Base-by-base conservation (phyloP, 2,888 invertebrate genomes). In the Capitulum mitella region DNA sequence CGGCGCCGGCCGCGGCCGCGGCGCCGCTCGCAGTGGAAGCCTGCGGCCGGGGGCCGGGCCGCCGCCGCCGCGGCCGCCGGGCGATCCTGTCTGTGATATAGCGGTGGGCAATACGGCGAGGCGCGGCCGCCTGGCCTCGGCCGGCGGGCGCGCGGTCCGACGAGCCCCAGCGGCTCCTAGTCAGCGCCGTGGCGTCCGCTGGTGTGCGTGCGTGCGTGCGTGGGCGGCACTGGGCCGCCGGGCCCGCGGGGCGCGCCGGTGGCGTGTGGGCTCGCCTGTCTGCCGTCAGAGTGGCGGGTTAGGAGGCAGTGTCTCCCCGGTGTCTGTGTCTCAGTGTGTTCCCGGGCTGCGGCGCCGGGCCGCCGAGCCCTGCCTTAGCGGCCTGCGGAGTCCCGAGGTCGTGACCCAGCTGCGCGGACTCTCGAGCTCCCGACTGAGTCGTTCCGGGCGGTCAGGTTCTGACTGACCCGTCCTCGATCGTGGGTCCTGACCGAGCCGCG, bases 51-150 rank as follows among this genome's bases (percentile, higher is more conserved):
- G 54, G 26, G 6, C 19, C 12, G 54, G 8, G 54, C 54, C 6
- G n/a, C 12, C 10, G 54, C n/a, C 54, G n/a, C 54, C 26, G 14
- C 32, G 40, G 19, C 22, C 19, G 70, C 6, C n/a, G 70, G 40
- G 26, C 37, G 22, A 40, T 70, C 40, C 26, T 70, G 58, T 70
- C 70, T 70, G 70, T 70, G 70, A 70, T 70, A 70, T 70, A 70
- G 8, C 26, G 70, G 70, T 40, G 70, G 70, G 70, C 70, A 70
- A 70, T 64, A 64, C 26, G 70, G 29, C 0, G 14, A 29, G 34
- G 34, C 16, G n/a, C 19, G 3, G 51, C 51, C 3, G 19, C 22
- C 10, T 16, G 46, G 46, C 8, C 10, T n/a, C n/a, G n/a, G n/a
- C n/a, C n/a, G n/a, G n/a, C n/a, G n/a, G n/a, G 22, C 16, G 22